Evolutionary conservation across 2,797 vertebrate genomes (phyloP).

Genomic region (Buphagus erythrorhynchus): DNA sequence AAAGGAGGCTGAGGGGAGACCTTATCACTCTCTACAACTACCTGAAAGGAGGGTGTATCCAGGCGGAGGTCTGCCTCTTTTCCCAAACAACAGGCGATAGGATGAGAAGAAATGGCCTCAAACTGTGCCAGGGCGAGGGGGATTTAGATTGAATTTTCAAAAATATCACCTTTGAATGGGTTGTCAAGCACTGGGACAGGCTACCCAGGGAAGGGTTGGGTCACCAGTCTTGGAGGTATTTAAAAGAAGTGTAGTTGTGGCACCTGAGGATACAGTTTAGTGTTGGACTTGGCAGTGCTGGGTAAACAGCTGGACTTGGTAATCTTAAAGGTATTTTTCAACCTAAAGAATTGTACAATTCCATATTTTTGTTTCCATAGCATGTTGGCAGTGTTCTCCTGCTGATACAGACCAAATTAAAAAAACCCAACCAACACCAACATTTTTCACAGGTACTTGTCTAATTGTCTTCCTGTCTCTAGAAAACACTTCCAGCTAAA

Average conservation of each 20-base stretch:
- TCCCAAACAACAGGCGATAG: rapidly evolving
- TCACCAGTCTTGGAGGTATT: not conserved
- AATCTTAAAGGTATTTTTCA: not conserved
- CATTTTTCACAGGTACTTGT: not conserved
- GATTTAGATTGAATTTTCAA: not conserved
- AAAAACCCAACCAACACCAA: not conserved
- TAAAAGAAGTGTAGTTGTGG: not conserved
- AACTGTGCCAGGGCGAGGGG: rapidly evolving
- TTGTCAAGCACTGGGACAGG: not conserved
- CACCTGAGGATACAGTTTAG: not conserved
- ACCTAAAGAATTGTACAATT: not conserved
- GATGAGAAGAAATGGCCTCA: not conserved
- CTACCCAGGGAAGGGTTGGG: not conserved
- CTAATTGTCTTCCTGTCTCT: not conserved
- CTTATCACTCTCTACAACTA: not conserved
- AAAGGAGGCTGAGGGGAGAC: not conserved
- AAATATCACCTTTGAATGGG: not conserved
- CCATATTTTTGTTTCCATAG: not conserved
- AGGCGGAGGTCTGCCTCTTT: not conserved
- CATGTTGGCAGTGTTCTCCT: not conserved
- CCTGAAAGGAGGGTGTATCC: not conserved
- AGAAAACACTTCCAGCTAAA: not conserved
- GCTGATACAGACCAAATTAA: not conserved
- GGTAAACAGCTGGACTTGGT: not conserved
- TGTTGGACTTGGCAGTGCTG: not conserved